Conservation (phyloP, 2,888 invertebrate species). For the Drosophila austrosaltans region DNA sequence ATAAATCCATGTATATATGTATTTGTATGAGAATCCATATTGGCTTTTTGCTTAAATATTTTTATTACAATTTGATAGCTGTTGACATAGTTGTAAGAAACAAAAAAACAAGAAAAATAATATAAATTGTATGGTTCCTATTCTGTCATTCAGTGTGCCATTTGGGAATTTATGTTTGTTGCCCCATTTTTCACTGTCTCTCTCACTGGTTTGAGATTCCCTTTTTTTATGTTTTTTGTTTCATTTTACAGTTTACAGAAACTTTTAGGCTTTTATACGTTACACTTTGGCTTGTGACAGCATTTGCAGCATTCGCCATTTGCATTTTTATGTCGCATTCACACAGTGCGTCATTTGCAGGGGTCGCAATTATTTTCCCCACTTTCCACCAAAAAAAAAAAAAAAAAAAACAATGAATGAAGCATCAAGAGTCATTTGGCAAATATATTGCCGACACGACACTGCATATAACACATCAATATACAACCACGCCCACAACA, state of each 20-base stretch:
- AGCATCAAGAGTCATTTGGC: conserved; percentile 53
- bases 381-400: conserved; percentile 32
- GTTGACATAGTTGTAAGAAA: conserved; percentile 13
- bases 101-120: conserved; percentile 2
- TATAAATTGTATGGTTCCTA: conserved; percentile 1
- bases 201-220: conserved; percentile 1
- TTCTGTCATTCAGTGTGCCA: conserved; percentile 12
- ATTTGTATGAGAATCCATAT: neutral
- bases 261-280: conserved; percentile 31
- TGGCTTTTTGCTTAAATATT: conserved; percentile 6
- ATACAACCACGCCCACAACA: conserved; percentile 37
- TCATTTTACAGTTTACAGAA: conserved; percentile 15
- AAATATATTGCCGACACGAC: conserved; percentile 54
- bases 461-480: conserved; percentile 51
- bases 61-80: conserved; percentile 34
- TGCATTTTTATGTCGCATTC: conserved; percentile 64
- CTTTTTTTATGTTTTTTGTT: conserved; percentile 23
- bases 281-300: conserved; percentile 21
- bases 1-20: conserved; percentile 5
- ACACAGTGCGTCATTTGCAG: conserved; percentile 48
- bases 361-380: conserved; percentile 64
- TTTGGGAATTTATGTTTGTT: conserved; percentile 32
- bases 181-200: conserved; percentile 13
- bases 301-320: conserved; percentile 52
- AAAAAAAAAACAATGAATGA: conserved; percentile 15